Evolutionary conservation across 1,140 invertebrate genomes (phyloP), one percentile per base, ranked within the genome.

Genomic region (Leptonema lineaticorne): DNA sequence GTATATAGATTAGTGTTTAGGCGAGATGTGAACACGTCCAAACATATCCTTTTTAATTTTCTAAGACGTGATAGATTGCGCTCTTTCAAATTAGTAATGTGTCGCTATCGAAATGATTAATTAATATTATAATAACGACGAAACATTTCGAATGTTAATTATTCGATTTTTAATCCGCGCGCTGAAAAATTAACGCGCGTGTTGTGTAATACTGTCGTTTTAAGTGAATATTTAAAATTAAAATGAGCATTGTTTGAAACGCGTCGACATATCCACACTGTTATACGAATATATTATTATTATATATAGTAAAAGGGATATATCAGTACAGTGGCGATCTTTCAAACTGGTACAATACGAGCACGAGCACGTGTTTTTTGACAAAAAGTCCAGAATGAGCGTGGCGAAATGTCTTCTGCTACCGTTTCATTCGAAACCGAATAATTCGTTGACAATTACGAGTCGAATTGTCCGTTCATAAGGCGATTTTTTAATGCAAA

Each of bases 331-430:
- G n/a, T n/a, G n/a, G n/a, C n/a, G n/a, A n/a, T 53, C 18, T 18
- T n/a, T 24, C 26, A 14, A 16, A 14, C n/a, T 16, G 57, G n/a
- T n/a, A n/a, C n/a, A 33, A 16, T 18, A 28, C 14, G 11, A 20
- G 20, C 1, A 57, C 1, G 53, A 22, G 30, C 57, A 59, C 57
- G 57, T 59, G 57, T 62, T 33, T 5, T n/a, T 20, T n/a, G 11
- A 62, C 59, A 62, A 62, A 45, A 18, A 24, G 16, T 22, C 16
- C 1, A n/a, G 33, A 62, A 46, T 16, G 59, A 62, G 59, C 59
- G 59, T 62, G 41, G 33, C 33, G 20, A 33, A 59, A 57, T 14
- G 14, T 6, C 18, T 9, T 3, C 24, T 20, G 50, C 50, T 53
- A 53, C 50, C 24, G 50, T 53, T 9, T 53, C 20, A 26, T 53